Conservation (phyloP, 64 coral and sea anemone genomes). For the Porites australiensis region DNA sequence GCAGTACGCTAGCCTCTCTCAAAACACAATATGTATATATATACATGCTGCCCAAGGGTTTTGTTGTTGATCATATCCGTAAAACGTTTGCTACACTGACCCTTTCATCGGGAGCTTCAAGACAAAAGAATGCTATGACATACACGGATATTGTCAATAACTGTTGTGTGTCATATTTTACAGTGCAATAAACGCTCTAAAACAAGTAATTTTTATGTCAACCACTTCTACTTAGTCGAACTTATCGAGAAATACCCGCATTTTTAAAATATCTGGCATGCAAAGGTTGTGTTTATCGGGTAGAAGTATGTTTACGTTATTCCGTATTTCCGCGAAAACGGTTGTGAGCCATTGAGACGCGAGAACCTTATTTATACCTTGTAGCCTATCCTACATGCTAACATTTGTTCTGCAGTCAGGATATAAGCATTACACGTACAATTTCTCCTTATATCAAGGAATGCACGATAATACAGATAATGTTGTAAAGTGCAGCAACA, state of each 20-base stretch:
- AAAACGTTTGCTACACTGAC: neutral
- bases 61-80: too few species aligned
- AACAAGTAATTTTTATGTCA: too few species aligned
- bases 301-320: neutral
- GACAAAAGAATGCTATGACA: neutral
- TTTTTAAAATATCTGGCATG: neutral
- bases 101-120: slow-evolving; percentile 1
- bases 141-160: too few species aligned
- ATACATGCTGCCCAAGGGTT: too few species aligned
- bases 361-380: neutral
- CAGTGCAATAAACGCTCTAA: too few species aligned
- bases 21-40: too few species aligned
- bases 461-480: neutral
- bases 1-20: too few species aligned
- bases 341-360: neutral
- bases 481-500: neutral
- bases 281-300: neutral
- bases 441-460: slow-evolving; percentile 2
- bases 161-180: too few species aligned
- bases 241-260: neutral
- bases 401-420: neutral
- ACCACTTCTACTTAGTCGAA: neutral
- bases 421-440: neutral
- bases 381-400: neutral
- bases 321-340: neutral